Base-by-base conservation (phyloP, 1,140 invertebrate species). In the Akabosia matsudoensis region DNA sequence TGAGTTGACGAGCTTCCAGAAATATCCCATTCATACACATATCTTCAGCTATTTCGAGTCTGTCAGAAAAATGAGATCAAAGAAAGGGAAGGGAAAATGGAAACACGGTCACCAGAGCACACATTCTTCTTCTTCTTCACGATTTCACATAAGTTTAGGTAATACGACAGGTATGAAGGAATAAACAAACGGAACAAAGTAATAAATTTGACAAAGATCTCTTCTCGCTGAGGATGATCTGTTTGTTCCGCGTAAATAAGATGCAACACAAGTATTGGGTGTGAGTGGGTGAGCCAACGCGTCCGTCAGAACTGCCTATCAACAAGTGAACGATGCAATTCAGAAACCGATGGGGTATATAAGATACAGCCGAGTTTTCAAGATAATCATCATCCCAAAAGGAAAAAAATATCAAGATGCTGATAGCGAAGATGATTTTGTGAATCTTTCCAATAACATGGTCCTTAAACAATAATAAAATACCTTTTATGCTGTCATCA, bases 81-180 rank as follows among this genome's bases (percentile, higher is more conserved):
- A 4, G 24, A 30, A 67, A 28, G 31, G 13, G 24, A 30, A 67
- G 2, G 61, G 30, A 30, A 67, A 67, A 2, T 30, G 4, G 31
- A 67, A 67, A 30, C 61, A 67, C 61, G 61, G 61, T 67, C 61
- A 67, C 61, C 61, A 31, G 61, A 67, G 22, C 61, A 67, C 61
- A 67, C 24, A 56, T 24, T 56, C n/a, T 67, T 30, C 3, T 10
- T 67, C n/a, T 31, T 67, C 7, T 67, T 67, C 7, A 10, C 22
- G 31, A 67, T 67, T 2, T 67, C 61, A 67, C 61, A 67, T 30
- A 67, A n/a, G n/a, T n/a, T n/a, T n/a, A n/a, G n/a, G n/a, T n/a
- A n/a, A n/a, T n/a, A n/a, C n/a, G n/a, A n/a, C n/a, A n/a, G n/a
- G n/a, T n/a, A n/a, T n/a, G n/a, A n/a, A n/a, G n/a, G n/a, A n/a